Conservation (phyloP, 2,888 invertebrate genomes). For the Eupithecia tripunctaria region DNA sequence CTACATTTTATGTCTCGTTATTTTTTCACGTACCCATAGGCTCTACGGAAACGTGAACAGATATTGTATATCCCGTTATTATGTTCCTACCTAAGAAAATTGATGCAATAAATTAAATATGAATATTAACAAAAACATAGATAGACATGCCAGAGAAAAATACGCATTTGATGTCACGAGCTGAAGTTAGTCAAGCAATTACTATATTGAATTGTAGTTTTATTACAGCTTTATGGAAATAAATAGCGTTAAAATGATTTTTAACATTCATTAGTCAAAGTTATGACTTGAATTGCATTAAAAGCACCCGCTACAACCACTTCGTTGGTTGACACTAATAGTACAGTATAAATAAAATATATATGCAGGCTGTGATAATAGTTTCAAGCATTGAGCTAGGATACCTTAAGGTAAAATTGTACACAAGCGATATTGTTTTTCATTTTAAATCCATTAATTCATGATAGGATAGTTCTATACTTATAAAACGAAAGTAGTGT, state of each 20-base stretch:
- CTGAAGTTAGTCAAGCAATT: background rate
- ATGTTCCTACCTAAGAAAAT: no score
- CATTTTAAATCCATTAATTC: no score
- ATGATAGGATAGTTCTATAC: no score
- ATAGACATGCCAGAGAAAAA: background rate
- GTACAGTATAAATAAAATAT: no score
- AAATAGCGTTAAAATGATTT: background rate
- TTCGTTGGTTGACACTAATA: background rate
- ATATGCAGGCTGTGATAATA: background rate
- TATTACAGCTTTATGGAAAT: constrained; percentile 1
- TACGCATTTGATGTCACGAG: background rate
- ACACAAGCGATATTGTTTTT: no score
- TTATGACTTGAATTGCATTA: background rate
- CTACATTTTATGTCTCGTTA: background rate
- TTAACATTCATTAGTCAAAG: background rate
- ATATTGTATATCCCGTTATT: background rate
- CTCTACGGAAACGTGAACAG: background rate
- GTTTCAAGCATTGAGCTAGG: background rate
- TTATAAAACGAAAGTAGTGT: no score
- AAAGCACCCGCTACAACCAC: background rate
- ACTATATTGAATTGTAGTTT: background rate
- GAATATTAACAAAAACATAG: background rate
- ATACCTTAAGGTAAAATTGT: background rate
- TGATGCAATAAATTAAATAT: no score
- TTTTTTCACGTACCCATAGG: background rate